Conservation (phyloP, 2,888 invertebrate genomes). For the Caenorhabditis drosophilae region DNA sequence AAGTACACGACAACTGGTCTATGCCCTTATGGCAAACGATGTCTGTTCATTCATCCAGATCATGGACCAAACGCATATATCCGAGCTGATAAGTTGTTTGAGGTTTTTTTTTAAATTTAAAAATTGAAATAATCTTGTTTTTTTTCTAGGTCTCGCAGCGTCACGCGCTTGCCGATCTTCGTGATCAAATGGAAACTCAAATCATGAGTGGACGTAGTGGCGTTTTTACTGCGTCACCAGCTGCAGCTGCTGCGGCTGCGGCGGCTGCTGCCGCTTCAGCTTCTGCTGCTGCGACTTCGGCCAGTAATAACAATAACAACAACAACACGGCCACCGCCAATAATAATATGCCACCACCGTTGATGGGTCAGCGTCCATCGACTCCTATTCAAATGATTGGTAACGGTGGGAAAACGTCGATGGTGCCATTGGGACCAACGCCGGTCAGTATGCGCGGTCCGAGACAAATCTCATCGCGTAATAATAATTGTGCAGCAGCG, state of each 20-base stretch:
- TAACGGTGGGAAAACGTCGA: background rate
- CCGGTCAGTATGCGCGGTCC: slow-evolving; percentile 6
- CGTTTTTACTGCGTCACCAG: slow-evolving; percentile 3
- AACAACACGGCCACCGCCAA: background rate
- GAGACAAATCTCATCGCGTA: background rate
- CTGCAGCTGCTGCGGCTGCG: background rate
- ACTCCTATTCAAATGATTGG: slow-evolving; percentile 1
- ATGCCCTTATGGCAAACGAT: slow-evolving; percentile 66
- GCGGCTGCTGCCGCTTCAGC: no score
- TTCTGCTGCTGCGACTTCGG: no score
- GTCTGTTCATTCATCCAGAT: slow-evolving; percentile 67
- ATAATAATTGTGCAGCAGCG: background rate
- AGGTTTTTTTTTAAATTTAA: slow-evolving; percentile 11
- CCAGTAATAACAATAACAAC: no score
- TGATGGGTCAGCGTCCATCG: slow-evolving; percentile 7
- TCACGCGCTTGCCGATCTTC: slow-evolving; percentile 46
- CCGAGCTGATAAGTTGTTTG: slow-evolving; percentile 52
- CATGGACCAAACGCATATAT: slow-evolving; percentile 51
- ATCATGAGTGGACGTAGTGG: slow-evolving; percentile 19
- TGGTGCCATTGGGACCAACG: slow-evolving; percentile 5
- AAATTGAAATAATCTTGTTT: background rate
- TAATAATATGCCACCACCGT: background rate
- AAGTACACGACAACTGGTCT: slow-evolving; percentile 67
- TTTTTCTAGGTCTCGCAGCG: slow-evolving; percentile 42
- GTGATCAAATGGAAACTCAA: slow-evolving; percentile 36